Base-by-base conservation (phyloP, 1,140 invertebrate genomes). In the Neodiprion lecontei region DNA sequence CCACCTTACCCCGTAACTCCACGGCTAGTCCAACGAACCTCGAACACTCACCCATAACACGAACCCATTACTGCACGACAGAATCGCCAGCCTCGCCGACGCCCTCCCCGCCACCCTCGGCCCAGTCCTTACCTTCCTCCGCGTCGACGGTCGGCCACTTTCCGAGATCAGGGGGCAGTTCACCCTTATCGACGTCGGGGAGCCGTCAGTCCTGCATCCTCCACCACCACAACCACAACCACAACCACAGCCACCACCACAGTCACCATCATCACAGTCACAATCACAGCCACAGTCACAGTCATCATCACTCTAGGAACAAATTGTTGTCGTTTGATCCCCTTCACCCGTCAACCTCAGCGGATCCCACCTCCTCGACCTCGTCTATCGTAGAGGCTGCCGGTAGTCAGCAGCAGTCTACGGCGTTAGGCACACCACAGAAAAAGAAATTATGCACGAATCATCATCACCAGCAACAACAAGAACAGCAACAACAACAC, bases 401-500 rank as follows among this genome's bases (percentile, higher is more conserved):
- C 73, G 61, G 76, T 79, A 40, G 66, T 75, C 48, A 72, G 77
- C 76, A 76, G 74, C 65, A 72, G 49, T 9, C 66, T 77, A 49
- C 48, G 74, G 17, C 72, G 74, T 12, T 77, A 67, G 68, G 75
- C 14, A 81, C 81, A 11, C 78, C 83, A 11, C 80, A 83, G 9
- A 85, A 85, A 73, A 88, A 88, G 69, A 83, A 85, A 14, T 66
- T 86, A 1, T 87, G 84, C 67, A 77, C 80, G n/a, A 75, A 76
- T 68, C 85, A 85, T 53, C 81, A 85, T 75, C 80, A 80, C 74
- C 73, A 79, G 8, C 82, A 82, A 9, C 53, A 61, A 61, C 53
- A 61, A 17, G 5, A 73, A 69, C 47, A 72, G 12, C 48, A 72
- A 11, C 14, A 72, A n/a, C 21, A 50, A 17, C n/a, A 48, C 28